Base-by-base conservation (phyloP, 2,888 invertebrate genomes). In the Rhagium mordax region DNA sequence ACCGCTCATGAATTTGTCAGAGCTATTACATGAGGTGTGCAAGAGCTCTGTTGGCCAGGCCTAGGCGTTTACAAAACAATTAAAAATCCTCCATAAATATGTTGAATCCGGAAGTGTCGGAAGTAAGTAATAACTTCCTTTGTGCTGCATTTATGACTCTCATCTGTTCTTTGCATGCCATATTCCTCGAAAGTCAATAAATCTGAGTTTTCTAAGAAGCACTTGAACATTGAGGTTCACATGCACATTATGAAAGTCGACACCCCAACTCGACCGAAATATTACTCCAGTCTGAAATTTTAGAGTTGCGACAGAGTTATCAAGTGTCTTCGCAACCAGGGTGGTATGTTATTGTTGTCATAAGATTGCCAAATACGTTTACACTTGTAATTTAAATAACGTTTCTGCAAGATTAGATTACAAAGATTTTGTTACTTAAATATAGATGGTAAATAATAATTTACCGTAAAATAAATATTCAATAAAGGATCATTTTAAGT, bases 271-370 rank as follows among this genome's bases (percentile, higher is more conserved):
- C 65, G 61, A 59, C 62, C 62, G 69, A 72, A 68, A 69, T 72
- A 51, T 57, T 72, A 70, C 61, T 72, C 71, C 66, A 24, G 33
- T 71, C 62, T 69, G 62, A 68, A 69, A 41, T 61, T 53, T 10
- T 15, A 48, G 59, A 47, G 47, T 62, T 70, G 78, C 79, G 79
- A 79, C 79, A 79, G 71, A 72, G 78, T 78, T 76, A 78, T 79
- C 79, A 67, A 59, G 70, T 77, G 71, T 78, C 78, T 70, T 55
- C 68, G 18, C 75, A 41, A 77, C 69, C 74, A 74, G 70, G 79
- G 79, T 78, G 78, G 79, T 64, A 72, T 67, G 47, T 49, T 70
- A 47, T 29, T 67, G 29, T 29, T 48, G 65, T 27, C 49, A 48
- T 51, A 65, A 53, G 29, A 53, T 65, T 65, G 33, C 53, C 53